Conservation (phyloP, 2,888 invertebrate genomes). For the Syritta pipiens region DNA sequence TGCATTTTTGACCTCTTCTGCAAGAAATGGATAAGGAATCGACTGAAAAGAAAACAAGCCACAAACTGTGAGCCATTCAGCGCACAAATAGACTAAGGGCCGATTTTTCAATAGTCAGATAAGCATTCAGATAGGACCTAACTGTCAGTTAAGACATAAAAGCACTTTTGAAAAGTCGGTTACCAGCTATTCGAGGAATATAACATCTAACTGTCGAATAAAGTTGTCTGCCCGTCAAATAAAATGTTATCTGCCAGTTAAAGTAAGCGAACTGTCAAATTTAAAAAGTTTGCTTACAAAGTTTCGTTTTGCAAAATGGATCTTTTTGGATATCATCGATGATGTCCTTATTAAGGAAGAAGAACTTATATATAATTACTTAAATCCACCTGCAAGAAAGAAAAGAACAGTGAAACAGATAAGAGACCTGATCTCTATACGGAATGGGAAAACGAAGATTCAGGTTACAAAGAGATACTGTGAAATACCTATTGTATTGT, state of each 20-base stretch:
- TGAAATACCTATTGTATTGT: no score
- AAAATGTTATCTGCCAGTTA: background rate
- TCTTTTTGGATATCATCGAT: background rate
- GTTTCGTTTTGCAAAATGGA: background rate
- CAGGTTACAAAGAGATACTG: background rate
- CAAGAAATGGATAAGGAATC: no score
- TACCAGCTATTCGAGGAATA: background rate
- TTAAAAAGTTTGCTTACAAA: background rate
- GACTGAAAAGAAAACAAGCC: no score
- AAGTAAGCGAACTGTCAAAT: background rate
- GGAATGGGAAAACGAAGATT: background rate
- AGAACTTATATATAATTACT: background rate
- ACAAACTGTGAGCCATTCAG: no score
- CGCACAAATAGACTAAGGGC: no score
- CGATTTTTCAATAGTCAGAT: slow-evolving; percentile 15
- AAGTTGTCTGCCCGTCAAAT: background rate
- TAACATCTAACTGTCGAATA: background rate
- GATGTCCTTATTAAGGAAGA: background rate
- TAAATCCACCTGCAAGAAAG: background rate
- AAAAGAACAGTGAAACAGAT: background rate
- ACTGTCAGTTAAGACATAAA: slow-evolving; percentile 5
- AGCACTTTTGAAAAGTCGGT: background rate
- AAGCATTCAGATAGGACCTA: slow-evolving; percentile 8
- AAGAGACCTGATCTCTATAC: background rate
- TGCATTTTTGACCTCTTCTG: no score